Conservation (phyloP, 2,797 vertebrate genomes). For the Lacerta viridis region DNA sequence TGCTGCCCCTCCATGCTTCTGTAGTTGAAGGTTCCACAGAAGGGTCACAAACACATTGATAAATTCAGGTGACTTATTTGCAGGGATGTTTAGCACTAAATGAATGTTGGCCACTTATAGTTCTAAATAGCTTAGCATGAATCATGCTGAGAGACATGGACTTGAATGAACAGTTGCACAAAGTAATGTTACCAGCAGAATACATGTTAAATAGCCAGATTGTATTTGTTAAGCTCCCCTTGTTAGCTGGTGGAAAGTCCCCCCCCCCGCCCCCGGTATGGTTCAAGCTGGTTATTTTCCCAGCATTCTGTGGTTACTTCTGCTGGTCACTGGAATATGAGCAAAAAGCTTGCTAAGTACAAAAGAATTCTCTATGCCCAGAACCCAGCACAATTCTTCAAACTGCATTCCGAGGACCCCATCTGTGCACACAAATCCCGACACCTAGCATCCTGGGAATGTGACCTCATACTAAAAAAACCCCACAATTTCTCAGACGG, state of each 20-base stretch:
- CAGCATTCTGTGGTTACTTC: background rate
- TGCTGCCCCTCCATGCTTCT: background rate
- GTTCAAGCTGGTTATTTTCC: background rate
- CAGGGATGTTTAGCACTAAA: background rate
- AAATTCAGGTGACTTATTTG: background rate
- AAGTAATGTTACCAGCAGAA: background rate
- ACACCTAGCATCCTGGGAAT: background rate
- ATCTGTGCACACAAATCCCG: no score
- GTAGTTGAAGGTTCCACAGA: background rate
- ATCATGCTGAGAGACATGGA: background rate
- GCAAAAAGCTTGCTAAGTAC: background rate
- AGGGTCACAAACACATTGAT: background rate
- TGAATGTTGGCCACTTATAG: background rate
- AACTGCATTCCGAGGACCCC: background rate
- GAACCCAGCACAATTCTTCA: background rate
- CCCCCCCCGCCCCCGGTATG: background rate
- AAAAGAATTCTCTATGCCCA: background rate
- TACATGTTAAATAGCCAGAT: background rate
- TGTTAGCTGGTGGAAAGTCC: background rate
- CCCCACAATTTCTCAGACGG: background rate
- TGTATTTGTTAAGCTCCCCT: constrained; percentile 9
- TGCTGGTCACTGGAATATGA: background rate
- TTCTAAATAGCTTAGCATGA: background rate
- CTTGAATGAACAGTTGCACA: background rate
- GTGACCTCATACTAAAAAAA: background rate